Evolutionary conservation across 2,888 invertebrate species (phyloP).

Genomic region (Smittia sp.): DNA sequence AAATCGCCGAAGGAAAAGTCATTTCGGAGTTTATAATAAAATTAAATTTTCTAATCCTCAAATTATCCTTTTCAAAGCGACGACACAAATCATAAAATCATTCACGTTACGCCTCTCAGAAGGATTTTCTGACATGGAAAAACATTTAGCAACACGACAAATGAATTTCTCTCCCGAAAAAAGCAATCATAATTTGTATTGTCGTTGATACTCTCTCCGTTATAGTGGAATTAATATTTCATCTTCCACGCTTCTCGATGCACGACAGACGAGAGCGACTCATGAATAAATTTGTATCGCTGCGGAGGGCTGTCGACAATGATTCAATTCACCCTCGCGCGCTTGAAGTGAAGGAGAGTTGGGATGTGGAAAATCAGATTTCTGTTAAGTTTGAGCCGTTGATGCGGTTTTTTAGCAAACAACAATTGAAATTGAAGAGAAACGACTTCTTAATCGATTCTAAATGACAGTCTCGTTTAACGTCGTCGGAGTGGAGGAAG

Average conservation of each 20-base stretch:
- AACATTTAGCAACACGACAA: constrained; percentile 39
- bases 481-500: not conserved
- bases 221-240: constrained; percentile 17
- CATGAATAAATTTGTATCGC: constrained; percentile 31
- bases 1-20: not conserved
- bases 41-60: constrained; percentile 31
- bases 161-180: constrained; percentile 24
- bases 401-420: constrained; percentile 34
- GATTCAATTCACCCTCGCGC: constrained; percentile 31
- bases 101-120: constrained; percentile 39
- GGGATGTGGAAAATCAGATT: constrained; percentile 40
- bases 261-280: not conserved
- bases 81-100: constrained; percentile 13
- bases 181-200: constrained; percentile 29
- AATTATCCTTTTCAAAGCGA: constrained; percentile 20
- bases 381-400: constrained; percentile 27
- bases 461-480: constrained; percentile 37
- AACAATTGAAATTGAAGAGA: not conserved
- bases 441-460: constrained; percentile 37
- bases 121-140: constrained; percentile 38
- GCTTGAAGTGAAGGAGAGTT: not conserved
- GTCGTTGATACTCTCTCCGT: constrained; percentile 16
- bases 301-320: constrained; percentile 5
- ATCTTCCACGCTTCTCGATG: constrained; percentile 7
- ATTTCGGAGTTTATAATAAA: constrained; percentile 16